Evolutionary conservation across 2,888 invertebrate genomes (phyloP).

Genomic region (Andrena bucephala): DNA sequence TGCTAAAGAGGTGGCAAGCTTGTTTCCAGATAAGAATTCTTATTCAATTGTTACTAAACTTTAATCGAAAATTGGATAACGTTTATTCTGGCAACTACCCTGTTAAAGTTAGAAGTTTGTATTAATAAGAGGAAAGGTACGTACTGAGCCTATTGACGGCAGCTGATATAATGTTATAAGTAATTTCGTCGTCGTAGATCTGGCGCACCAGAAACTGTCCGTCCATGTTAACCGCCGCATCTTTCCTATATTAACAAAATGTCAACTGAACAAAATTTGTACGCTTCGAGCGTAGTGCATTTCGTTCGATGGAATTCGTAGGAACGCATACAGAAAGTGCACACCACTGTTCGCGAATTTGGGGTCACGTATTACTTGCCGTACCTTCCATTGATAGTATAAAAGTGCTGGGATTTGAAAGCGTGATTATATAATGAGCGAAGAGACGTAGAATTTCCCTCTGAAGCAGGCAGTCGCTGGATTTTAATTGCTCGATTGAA

Average conservation of each 20-base stretch:
- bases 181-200: constrained; percentile 97
- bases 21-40: too few species aligned
- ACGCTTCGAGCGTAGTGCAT: not conserved
- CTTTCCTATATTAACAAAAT: constrained; percentile 89
- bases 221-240: constrained; percentile 97
- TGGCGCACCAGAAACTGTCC: constrained; percentile 97
- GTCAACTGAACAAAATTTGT: not conserved
- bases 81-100: not conserved
- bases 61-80: not conserved
- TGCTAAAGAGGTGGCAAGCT: not conserved
- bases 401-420: not conserved
- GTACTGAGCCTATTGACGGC: constrained; percentile 96
- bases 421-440: not conserved
- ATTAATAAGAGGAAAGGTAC: constrained; percentile 79
- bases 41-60: not conserved
- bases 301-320: not conserved
- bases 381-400: not conserved
- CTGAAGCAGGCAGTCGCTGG: not conserved
- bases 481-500: constrained; percentile 32
- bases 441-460: not conserved
- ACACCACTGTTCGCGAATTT: not conserved
- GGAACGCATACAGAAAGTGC: not conserved
- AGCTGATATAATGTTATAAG: constrained; percentile 96
- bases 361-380: not conserved
- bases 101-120: not conserved